Percentiles rank a stretch among this genome's conserved stretches.
These are phyloP conservation scores for Microchrysa polita DNA, from an alignment of 2,888 invertebrate genomes.

Conservation along the genomic window DNA sequence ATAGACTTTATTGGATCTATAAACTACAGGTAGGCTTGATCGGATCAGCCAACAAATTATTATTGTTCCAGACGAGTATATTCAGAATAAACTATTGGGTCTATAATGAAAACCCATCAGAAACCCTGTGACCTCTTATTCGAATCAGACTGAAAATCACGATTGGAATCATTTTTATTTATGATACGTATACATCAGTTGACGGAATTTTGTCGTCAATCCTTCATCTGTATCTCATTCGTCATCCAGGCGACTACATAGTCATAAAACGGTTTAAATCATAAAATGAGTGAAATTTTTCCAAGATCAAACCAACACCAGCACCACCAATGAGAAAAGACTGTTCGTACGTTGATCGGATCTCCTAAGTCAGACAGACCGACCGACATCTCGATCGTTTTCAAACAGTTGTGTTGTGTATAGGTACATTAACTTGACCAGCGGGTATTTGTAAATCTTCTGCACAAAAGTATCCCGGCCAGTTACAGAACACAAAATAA, in stretches of 20 bases:
- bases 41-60: neutral
- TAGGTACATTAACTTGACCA: neutral
- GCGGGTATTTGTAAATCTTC: neutral
- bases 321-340: neutral
- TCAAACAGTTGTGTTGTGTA: neutral
- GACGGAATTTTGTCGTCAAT: conserved; percentile 49
- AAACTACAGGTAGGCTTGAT: neutral
- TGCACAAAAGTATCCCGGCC: neutral
- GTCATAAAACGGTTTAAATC: conserved; percentile 42
- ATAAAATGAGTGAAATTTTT: conserved; percentile 40
- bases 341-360: neutral
- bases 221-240: conserved; percentile 35
- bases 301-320: neutral
- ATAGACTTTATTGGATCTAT: conserved; percentile 2
- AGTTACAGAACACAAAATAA: neutral
- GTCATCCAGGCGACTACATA: conserved; percentile 30
- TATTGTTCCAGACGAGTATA: neutral
- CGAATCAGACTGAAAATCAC: neutral
- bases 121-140: neutral
- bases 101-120: conserved; percentile 5
- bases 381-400: neutral
- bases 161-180: conserved; percentile 12
- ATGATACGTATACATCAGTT: conserved; percentile 40
- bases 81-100: neutral
- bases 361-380: conserved; percentile 4